Evolutionary conservation across 2,888 invertebrate species (phyloP).

Genomic region (Steromphala cineraria): DNA sequence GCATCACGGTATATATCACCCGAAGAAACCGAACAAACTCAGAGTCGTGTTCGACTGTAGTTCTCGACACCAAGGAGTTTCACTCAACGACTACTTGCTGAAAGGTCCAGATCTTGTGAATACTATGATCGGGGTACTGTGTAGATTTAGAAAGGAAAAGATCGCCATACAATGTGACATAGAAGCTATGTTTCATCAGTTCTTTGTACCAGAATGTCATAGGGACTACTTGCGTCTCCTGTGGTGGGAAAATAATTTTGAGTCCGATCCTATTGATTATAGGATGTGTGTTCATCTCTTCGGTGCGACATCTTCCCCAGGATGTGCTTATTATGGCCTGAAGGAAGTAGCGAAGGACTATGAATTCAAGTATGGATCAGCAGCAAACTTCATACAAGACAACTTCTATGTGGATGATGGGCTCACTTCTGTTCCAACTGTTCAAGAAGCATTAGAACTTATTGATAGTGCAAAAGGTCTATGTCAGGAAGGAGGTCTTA

Average conservation of each 20-base stretch:
- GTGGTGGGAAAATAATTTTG: constrained; percentile 23
- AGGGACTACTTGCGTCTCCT: constrained; percentile 38
- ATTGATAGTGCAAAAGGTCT: constrained; percentile 29
- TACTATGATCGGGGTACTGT: background rate
- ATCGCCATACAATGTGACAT: constrained; percentile 40
- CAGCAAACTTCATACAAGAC: constrained; percentile 11
- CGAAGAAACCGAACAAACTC: background rate
- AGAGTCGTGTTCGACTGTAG: background rate
- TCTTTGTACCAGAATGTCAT: constrained; percentile 36
- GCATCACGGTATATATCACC: background rate
- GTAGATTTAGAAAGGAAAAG: too few relatives aligned
- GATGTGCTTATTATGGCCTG: constrained; percentile 37
- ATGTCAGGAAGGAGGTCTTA: constrained; percentile 37
- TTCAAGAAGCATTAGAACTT: constrained; percentile 33
- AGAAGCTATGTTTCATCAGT: constrained; percentile 34
- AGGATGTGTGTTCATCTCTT: constrained; percentile 42
- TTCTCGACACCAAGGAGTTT: background rate
- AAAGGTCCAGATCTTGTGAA: background rate
- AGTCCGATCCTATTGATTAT: constrained; percentile 26
- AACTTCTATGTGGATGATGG: constrained; percentile 52
- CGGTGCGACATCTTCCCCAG: constrained; percentile 40
- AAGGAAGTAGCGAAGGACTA: constrained; percentile 26
- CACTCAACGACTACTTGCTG: background rate
- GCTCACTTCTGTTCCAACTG: constrained; percentile 29
- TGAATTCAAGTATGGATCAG: background rate